Conservation (phyloP, 2,797 vertebrate species). For the Zonotrichia albicollis region DNA sequence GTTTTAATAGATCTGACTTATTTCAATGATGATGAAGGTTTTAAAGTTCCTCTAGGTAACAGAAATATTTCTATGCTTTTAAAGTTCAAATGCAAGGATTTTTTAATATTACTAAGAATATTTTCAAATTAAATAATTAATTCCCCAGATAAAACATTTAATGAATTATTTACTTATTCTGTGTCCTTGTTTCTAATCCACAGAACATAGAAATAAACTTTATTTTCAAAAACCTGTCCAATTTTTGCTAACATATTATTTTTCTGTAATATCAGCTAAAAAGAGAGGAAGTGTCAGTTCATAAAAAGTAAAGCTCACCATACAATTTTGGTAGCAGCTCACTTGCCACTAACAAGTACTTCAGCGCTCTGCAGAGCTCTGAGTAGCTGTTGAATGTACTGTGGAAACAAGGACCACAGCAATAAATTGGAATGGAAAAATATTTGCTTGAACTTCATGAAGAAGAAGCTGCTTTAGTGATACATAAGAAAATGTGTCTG, state of each 20-base stretch:
- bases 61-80: neutral
- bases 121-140: neutral
- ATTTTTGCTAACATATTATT: neutral
- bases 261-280: neutral
- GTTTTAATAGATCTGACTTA: neutral
- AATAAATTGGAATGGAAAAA: neutral
- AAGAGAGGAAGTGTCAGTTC: neutral
- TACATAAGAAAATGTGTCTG: neutral
- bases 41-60: neutral
- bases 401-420: neutral
- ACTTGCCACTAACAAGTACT: neutral
- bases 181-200: neutral
- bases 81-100: neutral
- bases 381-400: neutral
- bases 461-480: neutral
- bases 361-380: neutral
- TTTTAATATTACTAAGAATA: neutral
- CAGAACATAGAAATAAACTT: neutral
- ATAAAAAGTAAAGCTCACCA: neutral
- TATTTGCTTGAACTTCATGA: neutral
- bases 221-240: neutral
- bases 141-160: neutral
- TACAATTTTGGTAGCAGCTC: neutral
- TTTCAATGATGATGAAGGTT: neutral
- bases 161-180: neutral